phyloP scores from a whole-genome alignment of 2,113 vertebrate genomes.

The Cyphomyrus plagiostoma region DNA sequence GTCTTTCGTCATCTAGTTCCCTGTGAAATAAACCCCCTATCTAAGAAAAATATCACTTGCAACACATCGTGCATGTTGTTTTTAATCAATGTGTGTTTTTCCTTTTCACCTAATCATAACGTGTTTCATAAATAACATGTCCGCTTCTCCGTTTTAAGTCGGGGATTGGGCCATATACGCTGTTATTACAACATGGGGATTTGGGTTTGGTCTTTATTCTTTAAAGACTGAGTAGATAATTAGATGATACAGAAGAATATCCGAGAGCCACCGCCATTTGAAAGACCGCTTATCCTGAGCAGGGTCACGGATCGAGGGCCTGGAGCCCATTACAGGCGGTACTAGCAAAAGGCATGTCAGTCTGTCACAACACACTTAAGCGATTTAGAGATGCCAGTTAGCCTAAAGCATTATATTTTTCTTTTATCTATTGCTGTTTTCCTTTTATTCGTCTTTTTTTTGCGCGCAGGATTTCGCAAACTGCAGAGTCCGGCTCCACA shows the following conservation, averaged over 20 bases:
- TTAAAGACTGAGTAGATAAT: neutral
- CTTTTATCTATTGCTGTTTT: neutral
- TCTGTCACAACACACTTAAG: neutral
- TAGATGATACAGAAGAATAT: neutral
- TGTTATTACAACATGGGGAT: neutral
- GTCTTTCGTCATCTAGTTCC: neutral
- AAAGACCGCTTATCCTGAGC: neutral
- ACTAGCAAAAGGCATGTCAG: neutral
- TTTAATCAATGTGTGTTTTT: neutral
- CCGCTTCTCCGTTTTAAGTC: neutral
- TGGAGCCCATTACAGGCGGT: too few relatives aligned
- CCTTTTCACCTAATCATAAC: neutral
- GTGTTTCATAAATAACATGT: neutral
- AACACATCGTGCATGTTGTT: neutral
- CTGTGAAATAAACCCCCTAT: neutral
- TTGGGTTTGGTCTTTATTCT: neutral
- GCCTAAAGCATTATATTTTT: neutral
- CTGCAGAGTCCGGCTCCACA: neutral
- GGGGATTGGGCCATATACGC: neutral
- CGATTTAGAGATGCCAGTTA: neutral
- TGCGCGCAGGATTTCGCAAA: neutral
- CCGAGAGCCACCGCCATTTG: neutral
- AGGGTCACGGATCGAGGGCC: neutral
- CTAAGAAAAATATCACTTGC: neutral
- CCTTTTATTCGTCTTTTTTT: neutral